A percentile compares a stretch with the other conserved stretches of the same genome.
Evolutionary conservation across 2,797 vertebrate genomes (phyloP).

Genomic region (Malacoctenus gilli): DNA sequence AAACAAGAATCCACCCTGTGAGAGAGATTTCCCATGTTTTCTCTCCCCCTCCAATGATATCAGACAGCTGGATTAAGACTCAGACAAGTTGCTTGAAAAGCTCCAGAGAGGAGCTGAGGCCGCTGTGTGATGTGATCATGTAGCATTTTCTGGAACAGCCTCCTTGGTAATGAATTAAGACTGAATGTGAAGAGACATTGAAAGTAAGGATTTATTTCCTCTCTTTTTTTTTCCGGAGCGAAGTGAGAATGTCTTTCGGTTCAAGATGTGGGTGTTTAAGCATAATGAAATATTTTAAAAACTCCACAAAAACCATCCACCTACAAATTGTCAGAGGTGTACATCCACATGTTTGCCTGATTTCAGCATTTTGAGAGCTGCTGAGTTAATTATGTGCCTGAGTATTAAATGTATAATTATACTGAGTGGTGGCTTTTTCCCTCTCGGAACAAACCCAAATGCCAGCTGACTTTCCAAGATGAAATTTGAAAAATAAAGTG

Average conservation of each 20-base stretch:
- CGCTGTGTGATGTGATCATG: slow-evolving; percentile 41
- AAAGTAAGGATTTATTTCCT: no score
- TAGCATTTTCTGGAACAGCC: slow-evolving; percentile 52
- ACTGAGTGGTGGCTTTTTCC: neutral
- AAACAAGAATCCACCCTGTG: slow-evolving; percentile 34
- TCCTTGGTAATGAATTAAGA: slow-evolving; percentile 44
- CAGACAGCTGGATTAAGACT: slow-evolving; percentile 53
- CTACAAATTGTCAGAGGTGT: slow-evolving; percentile 28
- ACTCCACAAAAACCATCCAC: slow-evolving; percentile 48
- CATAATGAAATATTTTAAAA: slow-evolving; percentile 46
- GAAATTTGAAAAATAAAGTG: neutral
- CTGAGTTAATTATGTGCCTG: slow-evolving; percentile 14
- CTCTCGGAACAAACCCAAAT: neutral
- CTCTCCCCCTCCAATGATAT: slow-evolving; percentile 11
- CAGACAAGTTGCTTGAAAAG: slow-evolving; percentile 45
- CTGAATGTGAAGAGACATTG: slow-evolving; percentile 29
- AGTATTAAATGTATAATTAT: slow-evolving; percentile 13
- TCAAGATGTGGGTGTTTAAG: slow-evolving; percentile 49
- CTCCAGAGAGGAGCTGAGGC: slow-evolving; percentile 31
- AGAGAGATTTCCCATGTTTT: slow-evolving; percentile 37
- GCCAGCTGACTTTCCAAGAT: neutral
- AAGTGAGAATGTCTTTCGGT: slow-evolving; percentile 27
- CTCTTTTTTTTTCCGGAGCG: no score
- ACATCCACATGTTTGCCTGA: slow-evolving; percentile 15
- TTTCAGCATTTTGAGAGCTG: slow-evolving; percentile 19